phyloP scores from a whole-genome alignment of 2,797 vertebrate species.

The Sebastes dallii region DNA sequence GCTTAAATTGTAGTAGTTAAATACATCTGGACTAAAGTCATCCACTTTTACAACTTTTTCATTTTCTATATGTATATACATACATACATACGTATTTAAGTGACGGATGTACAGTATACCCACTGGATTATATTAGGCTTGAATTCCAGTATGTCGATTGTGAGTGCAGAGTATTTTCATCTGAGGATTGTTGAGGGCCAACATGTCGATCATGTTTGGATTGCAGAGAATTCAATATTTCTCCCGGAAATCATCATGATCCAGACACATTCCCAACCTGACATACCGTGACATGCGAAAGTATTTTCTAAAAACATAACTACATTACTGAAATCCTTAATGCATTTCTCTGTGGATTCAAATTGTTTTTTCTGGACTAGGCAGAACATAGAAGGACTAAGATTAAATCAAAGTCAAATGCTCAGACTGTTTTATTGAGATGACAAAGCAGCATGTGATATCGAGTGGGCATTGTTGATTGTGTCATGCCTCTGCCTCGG shows the following conservation, averaged over 20 bases:
- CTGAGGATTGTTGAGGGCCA: conserved; percentile 46
- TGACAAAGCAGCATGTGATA: conserved; percentile 54
- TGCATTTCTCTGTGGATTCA: conserved; percentile 22
- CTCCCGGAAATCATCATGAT: conserved; percentile 27
- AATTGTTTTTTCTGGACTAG: conserved; percentile 13
- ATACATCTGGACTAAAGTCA: conserved; percentile 33
- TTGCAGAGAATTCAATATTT: conserved; percentile 58
- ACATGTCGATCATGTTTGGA: conserved; percentile 78
- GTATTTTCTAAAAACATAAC: background rate
- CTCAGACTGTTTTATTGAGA: conserved; percentile 55
- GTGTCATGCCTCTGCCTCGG: conserved; percentile 38
- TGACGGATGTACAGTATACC: conserved; percentile 33
- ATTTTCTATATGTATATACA: background rate
- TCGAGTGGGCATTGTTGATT: conserved; percentile 44
- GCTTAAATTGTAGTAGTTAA: background rate
- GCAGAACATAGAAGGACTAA: conserved; percentile 43
- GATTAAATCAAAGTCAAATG: conserved; percentile 62
- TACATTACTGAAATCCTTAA: background rate
- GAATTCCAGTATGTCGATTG: conserved; percentile 65
- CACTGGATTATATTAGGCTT: conserved; percentile 59
- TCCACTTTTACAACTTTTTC: conserved; percentile 28
- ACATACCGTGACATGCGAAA: background rate
- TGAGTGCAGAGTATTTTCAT: conserved; percentile 40
- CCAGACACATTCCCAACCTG: background rate
- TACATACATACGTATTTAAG: conserved; percentile 24